Evolutionary conservation across 2,797 vertebrate species (phyloP).

Genomic region (Sebastes diaconus): DNA sequence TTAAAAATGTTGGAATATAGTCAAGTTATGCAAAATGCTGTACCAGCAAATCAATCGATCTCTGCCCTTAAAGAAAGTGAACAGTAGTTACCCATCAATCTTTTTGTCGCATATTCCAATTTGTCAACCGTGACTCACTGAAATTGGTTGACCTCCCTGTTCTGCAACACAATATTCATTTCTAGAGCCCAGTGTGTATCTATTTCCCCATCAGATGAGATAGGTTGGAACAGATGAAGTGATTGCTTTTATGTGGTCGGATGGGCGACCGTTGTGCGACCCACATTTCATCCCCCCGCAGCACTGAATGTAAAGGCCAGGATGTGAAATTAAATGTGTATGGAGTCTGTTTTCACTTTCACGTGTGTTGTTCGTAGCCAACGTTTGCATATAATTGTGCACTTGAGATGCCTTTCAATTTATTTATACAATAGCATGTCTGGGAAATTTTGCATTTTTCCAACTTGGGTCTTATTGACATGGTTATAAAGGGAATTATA

Average conservation of each 20-base stretch:
- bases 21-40: constrained; percentile 10
- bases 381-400: background rate
- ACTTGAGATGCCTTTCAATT: background rate
- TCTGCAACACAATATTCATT: constrained; percentile 19
- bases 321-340: constrained; percentile 45
- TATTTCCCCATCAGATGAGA: constrained; percentile 49
- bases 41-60: constrained; percentile 10
- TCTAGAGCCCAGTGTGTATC: constrained; percentile 27
- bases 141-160: constrained; percentile 30
- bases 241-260: constrained; percentile 66
- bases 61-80: background rate
- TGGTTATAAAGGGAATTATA: background rate
- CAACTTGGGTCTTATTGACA: background rate
- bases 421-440: background rate
- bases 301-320: constrained; percentile 33
- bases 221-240: constrained; percentile 49
- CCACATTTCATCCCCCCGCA: constrained; percentile 45
- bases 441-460: background rate
- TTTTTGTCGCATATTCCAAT: constrained; percentile 42
- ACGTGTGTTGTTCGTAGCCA: constrained; percentile 1
- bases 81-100: constrained; percentile 22
- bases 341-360: constrained; percentile 15
- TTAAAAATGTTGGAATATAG: background rate
- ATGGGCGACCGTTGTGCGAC: constrained; percentile 45
- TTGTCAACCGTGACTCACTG: constrained; percentile 19